Conservation (phyloP, 2,888 invertebrate species). For the Mellilla xanthometata region DNA sequence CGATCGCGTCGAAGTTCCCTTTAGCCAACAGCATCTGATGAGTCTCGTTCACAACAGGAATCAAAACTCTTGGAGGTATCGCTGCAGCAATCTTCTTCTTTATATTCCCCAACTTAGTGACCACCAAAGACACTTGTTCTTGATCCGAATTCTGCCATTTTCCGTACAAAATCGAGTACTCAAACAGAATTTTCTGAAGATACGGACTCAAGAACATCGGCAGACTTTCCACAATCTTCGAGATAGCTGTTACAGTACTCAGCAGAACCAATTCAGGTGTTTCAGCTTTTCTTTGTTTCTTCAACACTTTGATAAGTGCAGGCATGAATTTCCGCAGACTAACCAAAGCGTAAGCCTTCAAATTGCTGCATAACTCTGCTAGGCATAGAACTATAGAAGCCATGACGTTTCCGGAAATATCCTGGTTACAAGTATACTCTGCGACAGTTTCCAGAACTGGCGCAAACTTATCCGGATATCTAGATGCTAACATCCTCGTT, state of each 20-base stretch:
- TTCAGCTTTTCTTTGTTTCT: slow-evolving; percentile 82
- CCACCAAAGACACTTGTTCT: slow-evolving; percentile 75
- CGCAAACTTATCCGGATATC: slow-evolving; percentile 87
- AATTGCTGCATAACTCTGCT: slow-evolving; percentile 89
- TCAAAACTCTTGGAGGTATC: slow-evolving; percentile 88
- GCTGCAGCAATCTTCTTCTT: slow-evolving; percentile 86
- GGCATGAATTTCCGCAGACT: slow-evolving; percentile 92
- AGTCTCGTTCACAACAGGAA: slow-evolving; percentile 87
- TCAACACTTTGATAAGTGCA: slow-evolving; percentile 85
- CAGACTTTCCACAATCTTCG: slow-evolving; percentile 91
- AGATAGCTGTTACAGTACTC: slow-evolving; percentile 89
- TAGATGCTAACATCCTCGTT: slow-evolving; percentile 87
- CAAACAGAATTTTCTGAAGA: slow-evolving; percentile 86
- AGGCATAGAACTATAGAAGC: slow-evolving; percentile 90
- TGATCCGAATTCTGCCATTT: slow-evolving; percentile 77
- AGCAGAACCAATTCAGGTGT: slow-evolving; percentile 84
- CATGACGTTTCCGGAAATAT: slow-evolving; percentile 83
- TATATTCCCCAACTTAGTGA: slow-evolving; percentile 83
- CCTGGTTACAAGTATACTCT: slow-evolving; percentile 78
- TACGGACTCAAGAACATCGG: slow-evolving; percentile 94
- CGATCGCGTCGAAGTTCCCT: slow-evolving; percentile 83
- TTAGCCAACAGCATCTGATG: slow-evolving; percentile 84
- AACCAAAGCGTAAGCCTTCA: slow-evolving; percentile 89
- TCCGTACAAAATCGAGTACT: slow-evolving; percentile 83
- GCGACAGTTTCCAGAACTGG: slow-evolving; percentile 86